Evolutionary conservation across 2,113 vertebrate genomes (phyloP).

Genomic region (Lampris megalopsis): DNA sequence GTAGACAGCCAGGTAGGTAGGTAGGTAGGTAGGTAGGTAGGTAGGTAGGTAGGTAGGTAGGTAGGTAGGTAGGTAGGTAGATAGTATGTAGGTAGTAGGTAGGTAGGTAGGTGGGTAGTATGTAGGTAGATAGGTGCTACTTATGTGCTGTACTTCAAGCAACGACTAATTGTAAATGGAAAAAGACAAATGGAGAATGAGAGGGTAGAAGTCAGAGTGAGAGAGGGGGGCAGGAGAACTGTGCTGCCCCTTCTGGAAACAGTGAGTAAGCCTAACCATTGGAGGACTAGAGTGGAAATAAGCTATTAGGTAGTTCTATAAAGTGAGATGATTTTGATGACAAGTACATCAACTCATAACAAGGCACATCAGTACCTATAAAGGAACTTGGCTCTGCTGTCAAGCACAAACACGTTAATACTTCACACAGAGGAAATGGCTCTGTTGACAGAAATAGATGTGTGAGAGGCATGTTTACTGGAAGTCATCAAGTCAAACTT

Average conservation of each 20-base stretch:
- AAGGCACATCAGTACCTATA: not conserved
- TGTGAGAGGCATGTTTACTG: constrained; percentile 27
- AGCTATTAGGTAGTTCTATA: constrained; percentile 9
- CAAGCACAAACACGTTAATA: not conserved
- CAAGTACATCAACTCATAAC: not conserved
- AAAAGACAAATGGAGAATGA: too few species aligned
- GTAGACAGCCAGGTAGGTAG: too few species aligned
- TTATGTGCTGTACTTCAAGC: too few species aligned
- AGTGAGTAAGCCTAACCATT: not conserved
- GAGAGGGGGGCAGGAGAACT: too few species aligned
- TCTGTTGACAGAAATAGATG: constrained; percentile 53
- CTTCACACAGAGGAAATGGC: constrained; percentile 65
- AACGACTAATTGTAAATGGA: too few species aligned
- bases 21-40: too few species aligned
- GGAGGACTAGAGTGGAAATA: not conserved
- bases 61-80: too few species aligned
- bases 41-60: too few species aligned
- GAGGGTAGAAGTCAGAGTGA: too few species aligned
- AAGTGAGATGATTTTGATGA: constrained; percentile 12
- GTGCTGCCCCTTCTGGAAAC: not conserved
- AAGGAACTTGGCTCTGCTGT: constrained; percentile 13
- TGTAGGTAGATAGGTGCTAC: too few species aligned
- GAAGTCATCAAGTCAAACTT: constrained; percentile 18
- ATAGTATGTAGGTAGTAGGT: too few species aligned
- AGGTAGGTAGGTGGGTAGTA: too few species aligned